These are phyloP conservation scores for Mesocentrotus franciscanus DNA, from an alignment of 53 echinoderm and acorn worm genomes.

Conservation along the genomic window DNA sequence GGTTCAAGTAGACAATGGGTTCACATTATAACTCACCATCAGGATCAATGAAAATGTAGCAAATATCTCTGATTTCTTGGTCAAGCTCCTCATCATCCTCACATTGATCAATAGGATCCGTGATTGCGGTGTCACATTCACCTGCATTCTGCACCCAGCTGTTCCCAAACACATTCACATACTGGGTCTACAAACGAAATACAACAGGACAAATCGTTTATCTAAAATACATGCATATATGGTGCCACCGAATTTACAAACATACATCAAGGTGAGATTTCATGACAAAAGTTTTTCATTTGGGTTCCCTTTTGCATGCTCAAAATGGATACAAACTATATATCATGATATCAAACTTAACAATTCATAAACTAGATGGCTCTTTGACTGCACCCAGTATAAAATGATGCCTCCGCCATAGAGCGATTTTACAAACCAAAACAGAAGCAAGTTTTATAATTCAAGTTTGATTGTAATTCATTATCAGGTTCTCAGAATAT, in stretches of 20 bases:
- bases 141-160: conserved; percentile 73
- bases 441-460: no score
- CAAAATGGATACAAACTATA: no score
- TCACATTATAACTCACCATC: conserved; percentile 22
- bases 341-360: no score
- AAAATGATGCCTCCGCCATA: no score
- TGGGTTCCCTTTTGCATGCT: no score
- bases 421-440: no score
- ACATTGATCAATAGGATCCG: conserved; percentile 65
- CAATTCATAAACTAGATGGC: no score
- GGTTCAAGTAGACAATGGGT: no score
- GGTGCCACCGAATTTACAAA: neutral
- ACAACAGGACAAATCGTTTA: neutral
- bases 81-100: conserved; percentile 54
- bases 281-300: no score
- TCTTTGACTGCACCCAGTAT: no score
- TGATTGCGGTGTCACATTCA: conserved; percentile 60
- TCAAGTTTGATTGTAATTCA: no score
- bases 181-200: conserved; percentile 53
- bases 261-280: neutral
- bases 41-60: conserved; percentile 62
- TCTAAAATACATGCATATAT: neutral
- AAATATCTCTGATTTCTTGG: conserved; percentile 65
- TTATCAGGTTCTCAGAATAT: no score
- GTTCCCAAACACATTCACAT: conserved; percentile 76